phyloP scores from a whole-genome alignment of 2,797 vertebrate genomes.

The Phataginus tricuspis region DNA sequence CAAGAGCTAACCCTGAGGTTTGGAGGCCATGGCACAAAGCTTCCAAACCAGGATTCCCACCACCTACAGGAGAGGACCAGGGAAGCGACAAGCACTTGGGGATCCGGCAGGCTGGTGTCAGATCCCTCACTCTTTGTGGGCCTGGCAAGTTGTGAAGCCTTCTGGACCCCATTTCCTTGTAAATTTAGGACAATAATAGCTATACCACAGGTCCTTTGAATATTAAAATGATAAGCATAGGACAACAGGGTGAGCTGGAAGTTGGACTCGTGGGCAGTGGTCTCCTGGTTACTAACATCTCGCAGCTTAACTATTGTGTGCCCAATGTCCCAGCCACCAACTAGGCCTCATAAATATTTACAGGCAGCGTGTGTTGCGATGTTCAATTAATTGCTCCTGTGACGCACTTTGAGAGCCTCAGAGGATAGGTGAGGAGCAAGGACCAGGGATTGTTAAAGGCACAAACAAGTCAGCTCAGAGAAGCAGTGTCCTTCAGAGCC shows the following conservation, averaged over 20 bases:
- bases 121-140: accelerated
- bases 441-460: slow-evolving; percentile 18
- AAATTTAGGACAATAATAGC: neutral
- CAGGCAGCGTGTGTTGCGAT: slow-evolving; percentile 21
- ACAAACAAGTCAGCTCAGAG: slow-evolving; percentile 37
- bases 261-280: neutral
- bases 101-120: neutral
- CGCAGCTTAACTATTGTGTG: neutral
- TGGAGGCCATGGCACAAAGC: accelerated
- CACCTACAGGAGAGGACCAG: accelerated
- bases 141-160: neutral
- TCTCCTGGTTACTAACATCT: neutral
- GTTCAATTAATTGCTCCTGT: slow-evolving; percentile 70
- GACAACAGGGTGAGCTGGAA: neutral
- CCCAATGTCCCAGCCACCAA: neutral
- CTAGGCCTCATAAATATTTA: slow-evolving; percentile 78
- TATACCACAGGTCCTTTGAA: neutral
- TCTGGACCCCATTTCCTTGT: neutral
- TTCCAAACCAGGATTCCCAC: neutral
- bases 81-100: neutral
- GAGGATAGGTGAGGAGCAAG: slow-evolving; percentile 47
- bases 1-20: neutral
- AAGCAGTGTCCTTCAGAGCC: neutral
- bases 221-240: neutral
- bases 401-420: slow-evolving; percentile 65